Conservation (phyloP, 2,113 vertebrate species). For the Ptychochromis oligacanthus region DNA sequence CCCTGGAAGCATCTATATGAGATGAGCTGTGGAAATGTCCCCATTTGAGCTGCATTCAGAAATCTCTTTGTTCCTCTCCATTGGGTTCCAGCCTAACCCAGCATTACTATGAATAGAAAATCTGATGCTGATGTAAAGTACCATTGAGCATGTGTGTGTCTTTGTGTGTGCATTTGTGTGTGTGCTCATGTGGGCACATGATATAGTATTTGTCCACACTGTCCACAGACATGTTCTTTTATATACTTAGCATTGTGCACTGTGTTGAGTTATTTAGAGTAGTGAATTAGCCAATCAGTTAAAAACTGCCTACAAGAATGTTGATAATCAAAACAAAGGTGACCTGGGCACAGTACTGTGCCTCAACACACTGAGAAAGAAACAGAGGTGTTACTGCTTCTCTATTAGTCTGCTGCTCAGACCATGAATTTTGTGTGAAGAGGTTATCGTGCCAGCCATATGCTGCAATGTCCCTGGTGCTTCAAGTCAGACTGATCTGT, state of each 20-base stretch:
- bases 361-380: background rate
- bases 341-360: background rate
- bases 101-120: slow-evolving; percentile 62
- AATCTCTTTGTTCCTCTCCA: slow-evolving; percentile 65
- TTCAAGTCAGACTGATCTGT: background rate
- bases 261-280: background rate
- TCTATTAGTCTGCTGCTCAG: background rate
- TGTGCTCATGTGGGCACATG: background rate
- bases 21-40: slow-evolving; percentile 54
- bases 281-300: background rate
- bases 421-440: background rate
- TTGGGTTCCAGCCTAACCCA: slow-evolving; percentile 52
- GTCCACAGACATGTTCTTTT: background rate
- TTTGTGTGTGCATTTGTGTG: background rate
- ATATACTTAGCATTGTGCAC: background rate
- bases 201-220: background rate
- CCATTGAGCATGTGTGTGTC: background rate
- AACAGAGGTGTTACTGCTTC: background rate
- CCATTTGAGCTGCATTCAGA: slow-evolving; percentile 65
- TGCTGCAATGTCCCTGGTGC: background rate
- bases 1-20: slow-evolving; percentile 42
- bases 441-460: background rate
- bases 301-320: background rate
- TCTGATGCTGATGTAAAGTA: slow-evolving; percentile 48
- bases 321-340: background rate